phyloP scores from a whole-genome alignment of 2,888 invertebrate genomes.

The Cryptosula pallasiana region DNA sequence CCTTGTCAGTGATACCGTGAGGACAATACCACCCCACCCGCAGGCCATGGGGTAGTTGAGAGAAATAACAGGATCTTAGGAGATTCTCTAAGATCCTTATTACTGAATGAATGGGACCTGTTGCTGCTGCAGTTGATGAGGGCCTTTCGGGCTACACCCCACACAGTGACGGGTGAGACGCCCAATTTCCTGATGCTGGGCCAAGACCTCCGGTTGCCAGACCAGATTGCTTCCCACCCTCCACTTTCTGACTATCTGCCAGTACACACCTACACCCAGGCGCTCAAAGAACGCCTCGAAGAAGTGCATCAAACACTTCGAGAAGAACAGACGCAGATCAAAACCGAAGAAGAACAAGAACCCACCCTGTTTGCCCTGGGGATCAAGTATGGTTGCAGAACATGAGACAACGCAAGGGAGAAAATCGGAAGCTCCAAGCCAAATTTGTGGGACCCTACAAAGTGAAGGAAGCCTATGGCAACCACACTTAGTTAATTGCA shows the following conservation, averaged over 20 bases:
- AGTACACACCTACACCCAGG: not conserved
- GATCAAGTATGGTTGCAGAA: not conserved
- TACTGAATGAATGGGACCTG: not conserved
- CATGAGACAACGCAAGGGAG: not conserved
- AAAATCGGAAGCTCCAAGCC: no score
- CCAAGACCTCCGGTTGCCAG: not conserved
- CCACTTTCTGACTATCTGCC: not conserved
- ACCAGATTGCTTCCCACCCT: not conserved
- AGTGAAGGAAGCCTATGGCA: no score
- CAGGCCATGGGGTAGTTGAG: not conserved
- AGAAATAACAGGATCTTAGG: not conserved
- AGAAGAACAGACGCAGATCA: not conserved
- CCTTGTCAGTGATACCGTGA: no score
- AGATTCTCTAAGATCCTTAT: not conserved
- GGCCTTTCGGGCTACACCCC: not conserved
- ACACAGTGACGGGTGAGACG: not conserved
- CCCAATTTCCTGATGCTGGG: slow-evolving; percentile 4
- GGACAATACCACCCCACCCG: not conserved
- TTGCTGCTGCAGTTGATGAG: not conserved
- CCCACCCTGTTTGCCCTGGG: not conserved
- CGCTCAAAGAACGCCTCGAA: not conserved
- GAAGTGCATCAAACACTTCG: not conserved
- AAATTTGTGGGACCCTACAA: no score
- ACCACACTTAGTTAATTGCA: no score
- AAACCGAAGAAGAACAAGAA: not conserved